A percentile compares a stretch with the other conserved stretches of the same genome.
These are phyloP conservation scores for Lasioglossum albipes DNA, from an alignment of 1,140 invertebrate species.

Conservation along the genomic window DNA sequence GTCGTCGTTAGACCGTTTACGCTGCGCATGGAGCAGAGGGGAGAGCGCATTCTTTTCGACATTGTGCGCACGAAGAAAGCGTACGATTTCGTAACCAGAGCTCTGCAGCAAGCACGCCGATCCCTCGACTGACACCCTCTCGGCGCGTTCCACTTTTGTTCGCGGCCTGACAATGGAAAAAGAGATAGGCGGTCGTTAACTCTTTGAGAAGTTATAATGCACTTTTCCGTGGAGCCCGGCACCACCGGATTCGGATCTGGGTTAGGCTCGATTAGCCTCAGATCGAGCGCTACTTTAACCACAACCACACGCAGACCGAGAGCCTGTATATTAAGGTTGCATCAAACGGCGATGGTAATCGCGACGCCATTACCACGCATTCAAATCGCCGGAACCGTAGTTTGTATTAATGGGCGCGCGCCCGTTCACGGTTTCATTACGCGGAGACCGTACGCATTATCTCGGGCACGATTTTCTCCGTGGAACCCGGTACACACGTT, in stretches of 20 bases:
- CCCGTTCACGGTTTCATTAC: background rate
- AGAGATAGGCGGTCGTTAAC: background rate
- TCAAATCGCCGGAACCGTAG: background rate
- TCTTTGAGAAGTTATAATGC: too few species aligned
- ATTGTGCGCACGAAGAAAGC: background rate
- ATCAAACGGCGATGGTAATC: background rate
- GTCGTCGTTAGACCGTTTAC: background rate
- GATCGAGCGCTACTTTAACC: background rate
- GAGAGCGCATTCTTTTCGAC: background rate
- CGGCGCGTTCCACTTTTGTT: background rate
- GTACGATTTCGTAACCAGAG: background rate
- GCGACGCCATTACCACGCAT: background rate
- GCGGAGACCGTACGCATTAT: background rate
- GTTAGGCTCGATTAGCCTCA: background rate
- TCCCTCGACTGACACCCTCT: background rate
- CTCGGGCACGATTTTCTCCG: background rate
- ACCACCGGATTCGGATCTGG: background rate
- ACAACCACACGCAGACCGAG: background rate
- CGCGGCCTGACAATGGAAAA: background rate
- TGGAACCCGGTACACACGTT: background rate
- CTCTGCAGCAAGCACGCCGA: too few species aligned
- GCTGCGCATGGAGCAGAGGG: background rate
- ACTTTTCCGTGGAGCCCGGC: too few species aligned
- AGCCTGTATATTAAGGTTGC: background rate
- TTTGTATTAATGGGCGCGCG: background rate